Evolutionary conservation across 2,797 vertebrate species (phyloP).

Genomic region (Acanthornis magna): DNA sequence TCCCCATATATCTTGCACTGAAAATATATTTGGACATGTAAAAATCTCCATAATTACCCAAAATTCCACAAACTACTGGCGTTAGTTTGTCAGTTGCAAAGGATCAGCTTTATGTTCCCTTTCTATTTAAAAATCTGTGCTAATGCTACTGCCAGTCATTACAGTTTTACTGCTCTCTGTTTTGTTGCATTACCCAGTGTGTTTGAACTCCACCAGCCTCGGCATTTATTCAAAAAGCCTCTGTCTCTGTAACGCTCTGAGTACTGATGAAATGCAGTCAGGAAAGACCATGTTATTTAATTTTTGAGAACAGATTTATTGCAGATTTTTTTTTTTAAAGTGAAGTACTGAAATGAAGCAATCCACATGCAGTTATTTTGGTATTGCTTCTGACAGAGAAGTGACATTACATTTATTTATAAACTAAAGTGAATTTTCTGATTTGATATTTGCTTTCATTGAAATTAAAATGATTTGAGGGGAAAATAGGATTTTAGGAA

Average conservation of each 20-base stretch:
- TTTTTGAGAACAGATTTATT: background rate
- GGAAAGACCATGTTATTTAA: constrained; percentile 35
- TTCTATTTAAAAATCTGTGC: constrained; percentile 13
- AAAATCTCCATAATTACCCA: background rate
- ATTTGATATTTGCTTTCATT: background rate
- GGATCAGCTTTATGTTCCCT: background rate
- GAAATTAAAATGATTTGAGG: background rate
- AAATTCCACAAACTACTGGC: background rate
- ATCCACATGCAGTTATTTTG: background rate
- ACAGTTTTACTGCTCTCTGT: constrained; percentile 23
- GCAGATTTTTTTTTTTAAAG: background rate
- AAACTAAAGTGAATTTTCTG: background rate
- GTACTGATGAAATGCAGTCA: constrained; percentile 45
- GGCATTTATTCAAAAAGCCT: constrained; percentile 44
- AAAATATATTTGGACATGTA: background rate
- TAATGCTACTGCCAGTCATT: background rate
- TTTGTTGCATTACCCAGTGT: constrained; percentile 4
- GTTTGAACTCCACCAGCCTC: constrained; percentile 22
- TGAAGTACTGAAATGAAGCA: background rate
- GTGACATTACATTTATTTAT: background rate
- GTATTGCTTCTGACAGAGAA: background rate
- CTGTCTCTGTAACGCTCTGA: constrained; percentile 28
- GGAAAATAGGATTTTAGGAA: background rate
- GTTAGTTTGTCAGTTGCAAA: background rate
- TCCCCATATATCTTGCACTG: background rate